phyloP scores from a whole-genome alignment of 2,113 vertebrate species.

The Jaculus jaculus region DNA sequence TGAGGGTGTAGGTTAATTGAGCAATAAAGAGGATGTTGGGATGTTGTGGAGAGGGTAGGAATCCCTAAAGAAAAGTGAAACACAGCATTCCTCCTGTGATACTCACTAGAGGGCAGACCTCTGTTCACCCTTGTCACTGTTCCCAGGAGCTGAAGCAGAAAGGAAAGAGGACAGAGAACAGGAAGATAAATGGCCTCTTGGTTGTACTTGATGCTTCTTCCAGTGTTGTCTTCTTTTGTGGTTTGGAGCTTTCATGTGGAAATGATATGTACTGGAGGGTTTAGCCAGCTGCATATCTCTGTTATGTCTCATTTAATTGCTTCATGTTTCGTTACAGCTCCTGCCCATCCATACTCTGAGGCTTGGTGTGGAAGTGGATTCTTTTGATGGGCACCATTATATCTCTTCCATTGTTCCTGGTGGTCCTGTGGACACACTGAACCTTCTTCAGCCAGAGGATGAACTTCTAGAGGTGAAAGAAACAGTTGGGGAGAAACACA shows the following conservation, averaged over 20 bases:
- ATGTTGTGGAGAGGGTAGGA: not conserved
- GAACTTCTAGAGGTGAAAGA: conserved; percentile 95
- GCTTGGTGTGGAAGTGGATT: conserved; percentile 95
- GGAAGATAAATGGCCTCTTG: not conserved
- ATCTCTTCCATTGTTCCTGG: conserved; percentile 94
- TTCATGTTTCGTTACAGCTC: conserved; percentile 84
- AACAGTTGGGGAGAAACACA: not conserved
- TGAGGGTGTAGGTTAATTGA: not conserved
- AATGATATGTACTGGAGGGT: not conserved
- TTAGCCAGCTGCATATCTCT: not conserved
- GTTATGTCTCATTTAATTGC: not conserved
- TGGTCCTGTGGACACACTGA: conserved; percentile 89
- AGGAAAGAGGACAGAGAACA: not conserved
- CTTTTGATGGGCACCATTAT: conserved; percentile 96
- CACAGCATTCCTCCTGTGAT: not conserved
- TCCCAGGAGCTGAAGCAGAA: not conserved
- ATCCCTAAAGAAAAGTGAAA: not conserved
- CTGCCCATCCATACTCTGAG: conserved; percentile 95
- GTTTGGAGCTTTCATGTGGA: not conserved
- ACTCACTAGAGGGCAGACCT: not conserved
- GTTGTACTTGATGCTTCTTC: not conserved
- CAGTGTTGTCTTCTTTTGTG: not conserved
- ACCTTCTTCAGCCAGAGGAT: conserved; percentile 91
- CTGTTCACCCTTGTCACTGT: not conserved
- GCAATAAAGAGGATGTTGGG: not conserved